phyloP scores from a whole-genome alignment of 2,888 invertebrate species.

The Notodonta dromedarius region DNA sequence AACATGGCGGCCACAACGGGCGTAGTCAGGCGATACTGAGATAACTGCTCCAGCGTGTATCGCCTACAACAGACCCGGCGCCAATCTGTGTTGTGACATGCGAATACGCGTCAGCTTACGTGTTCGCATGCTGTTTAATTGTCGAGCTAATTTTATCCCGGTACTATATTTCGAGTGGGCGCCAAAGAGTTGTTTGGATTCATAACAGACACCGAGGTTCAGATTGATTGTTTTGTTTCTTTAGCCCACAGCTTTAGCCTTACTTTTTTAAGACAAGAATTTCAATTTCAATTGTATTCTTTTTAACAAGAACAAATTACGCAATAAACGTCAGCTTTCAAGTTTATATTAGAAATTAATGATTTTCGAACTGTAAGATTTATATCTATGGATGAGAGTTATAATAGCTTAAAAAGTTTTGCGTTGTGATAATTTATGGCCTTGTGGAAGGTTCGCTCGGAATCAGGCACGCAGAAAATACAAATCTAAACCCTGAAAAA shows the following conservation, averaged over 20 bases:
- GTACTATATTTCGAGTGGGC: constrained; percentile 48
- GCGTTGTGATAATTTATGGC: constrained; percentile 61
- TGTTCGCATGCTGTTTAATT: constrained; percentile 55
- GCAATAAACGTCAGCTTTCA: constrained; percentile 21
- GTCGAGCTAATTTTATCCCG: constrained; percentile 56
- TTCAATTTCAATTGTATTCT: constrained; percentile 1
- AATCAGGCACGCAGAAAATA: constrained; percentile 63
- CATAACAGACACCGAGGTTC: not conserved
- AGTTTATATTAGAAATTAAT: constrained; percentile 31
- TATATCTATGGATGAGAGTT: constrained; percentile 52
- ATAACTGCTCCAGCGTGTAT: constrained; percentile 68
- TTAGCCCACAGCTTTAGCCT: too few species aligned
- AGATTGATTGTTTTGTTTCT: too few species aligned
- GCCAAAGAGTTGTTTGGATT: constrained; percentile 35
- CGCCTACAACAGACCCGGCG: constrained; percentile 55
- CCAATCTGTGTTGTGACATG: constrained; percentile 60
- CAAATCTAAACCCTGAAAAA: constrained; percentile 57
- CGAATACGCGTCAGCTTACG: constrained; percentile 52
- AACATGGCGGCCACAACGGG: constrained; percentile 71
- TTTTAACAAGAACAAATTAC: not conserved
- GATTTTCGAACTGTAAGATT: constrained; percentile 39
- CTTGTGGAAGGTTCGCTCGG: constrained; percentile 46
- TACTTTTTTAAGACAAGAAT: constrained; percentile 1
- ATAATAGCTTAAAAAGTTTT: constrained; percentile 64
- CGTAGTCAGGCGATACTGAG: constrained; percentile 74